Conservation (phyloP, 2,113 vertebrate genomes). For the Todiramphus chloris region DNA sequence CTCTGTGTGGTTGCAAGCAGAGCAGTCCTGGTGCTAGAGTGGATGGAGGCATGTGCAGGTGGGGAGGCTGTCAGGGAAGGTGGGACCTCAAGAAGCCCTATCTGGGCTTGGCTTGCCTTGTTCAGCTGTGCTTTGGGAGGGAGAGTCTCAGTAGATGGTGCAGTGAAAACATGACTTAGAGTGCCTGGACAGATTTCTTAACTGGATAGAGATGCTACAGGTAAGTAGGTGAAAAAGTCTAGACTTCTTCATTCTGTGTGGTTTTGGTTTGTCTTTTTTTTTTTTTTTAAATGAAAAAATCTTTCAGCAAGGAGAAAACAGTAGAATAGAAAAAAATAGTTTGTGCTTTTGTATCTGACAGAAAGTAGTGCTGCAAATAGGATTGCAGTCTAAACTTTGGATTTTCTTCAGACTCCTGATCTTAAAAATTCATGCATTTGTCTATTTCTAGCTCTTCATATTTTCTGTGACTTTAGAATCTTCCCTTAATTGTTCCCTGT, state of each 20-base stretch:
- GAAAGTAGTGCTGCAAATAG: neutral
- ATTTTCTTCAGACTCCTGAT: neutral
- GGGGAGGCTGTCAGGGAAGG: neutral
- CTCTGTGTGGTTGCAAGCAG: neutral
- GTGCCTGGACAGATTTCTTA: neutral
- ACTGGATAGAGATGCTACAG: neutral
- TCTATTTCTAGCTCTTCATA: neutral
- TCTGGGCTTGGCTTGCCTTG: neutral
- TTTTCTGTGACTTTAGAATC: conserved; percentile 9
- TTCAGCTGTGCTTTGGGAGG: neutral
- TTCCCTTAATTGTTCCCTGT: neutral
- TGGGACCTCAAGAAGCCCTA: neutral
- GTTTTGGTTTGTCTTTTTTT: neutral
- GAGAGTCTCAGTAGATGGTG: neutral
- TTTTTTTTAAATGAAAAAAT: neutral
- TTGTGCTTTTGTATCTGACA: neutral
- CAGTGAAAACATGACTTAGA: neutral
- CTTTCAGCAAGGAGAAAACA: neutral
- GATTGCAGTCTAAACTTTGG: neutral
- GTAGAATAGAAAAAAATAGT: neutral
- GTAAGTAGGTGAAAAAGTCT: neutral
- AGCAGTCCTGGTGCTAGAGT: neutral
- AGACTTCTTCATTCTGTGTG: neutral
- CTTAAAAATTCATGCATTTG: neutral
- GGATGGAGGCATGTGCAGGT: neutral